Conservation (phyloP, 2,888 invertebrate species). For the Antheraea assamensis region DNA sequence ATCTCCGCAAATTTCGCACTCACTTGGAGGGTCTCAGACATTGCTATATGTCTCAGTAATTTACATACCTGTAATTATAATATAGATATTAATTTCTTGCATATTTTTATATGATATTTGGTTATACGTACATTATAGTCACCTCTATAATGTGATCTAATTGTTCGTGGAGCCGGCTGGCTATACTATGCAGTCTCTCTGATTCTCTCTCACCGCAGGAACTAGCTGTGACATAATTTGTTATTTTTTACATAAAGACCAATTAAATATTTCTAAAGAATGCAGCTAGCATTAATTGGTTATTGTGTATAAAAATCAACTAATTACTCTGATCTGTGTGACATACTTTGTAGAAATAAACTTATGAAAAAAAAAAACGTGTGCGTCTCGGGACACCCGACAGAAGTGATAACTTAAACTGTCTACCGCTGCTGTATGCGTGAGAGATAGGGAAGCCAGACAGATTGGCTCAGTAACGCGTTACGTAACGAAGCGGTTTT, state of each 20-base stretch:
- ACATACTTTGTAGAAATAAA: neutral
- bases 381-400: no score
- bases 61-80: slow-evolving; percentile 90
- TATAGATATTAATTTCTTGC: neutral
- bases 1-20: slow-evolving; percentile 98
- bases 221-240: slow-evolving; percentile 63
- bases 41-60: slow-evolving; percentile 96
- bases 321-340: neutral
- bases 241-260: slow-evolving; percentile 7
- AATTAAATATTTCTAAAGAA: neutral
- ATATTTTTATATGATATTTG: neutral
- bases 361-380: neutral
- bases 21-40: slow-evolving; percentile 96
- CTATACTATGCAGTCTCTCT: slow-evolving; percentile 95
- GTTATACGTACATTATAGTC: slow-evolving; percentile 27
- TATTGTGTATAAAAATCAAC: neutral
- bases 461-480: no score
- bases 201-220: slow-evolving; percentile 86
- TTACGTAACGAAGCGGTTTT: no score
- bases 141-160: slow-evolving; percentile 99
- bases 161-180: slow-evolving; percentile 97
- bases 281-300: neutral
- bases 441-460: no score
- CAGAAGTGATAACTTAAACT: no score
- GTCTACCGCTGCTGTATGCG: no score